Evolutionary conservation across 2,113 vertebrate genomes (phyloP), one percentile per base, ranked within the genome.

Genomic region (Ailurus styani): DNA sequence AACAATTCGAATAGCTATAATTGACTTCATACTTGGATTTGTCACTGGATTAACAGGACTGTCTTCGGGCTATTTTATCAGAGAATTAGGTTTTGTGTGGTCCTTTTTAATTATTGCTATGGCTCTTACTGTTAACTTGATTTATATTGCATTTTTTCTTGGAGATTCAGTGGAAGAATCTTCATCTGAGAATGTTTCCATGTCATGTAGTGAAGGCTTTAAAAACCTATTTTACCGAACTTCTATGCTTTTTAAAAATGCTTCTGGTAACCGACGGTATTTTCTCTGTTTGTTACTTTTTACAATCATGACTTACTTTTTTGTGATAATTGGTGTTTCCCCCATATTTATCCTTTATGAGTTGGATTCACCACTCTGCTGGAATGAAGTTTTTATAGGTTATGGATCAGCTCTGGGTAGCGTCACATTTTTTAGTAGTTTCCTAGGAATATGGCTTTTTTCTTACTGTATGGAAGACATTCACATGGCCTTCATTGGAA

Each of bases 351-450:
- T 98, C 0, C 99, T 99, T 0, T 99, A 99, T 90, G 99, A 99
- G 96, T 98, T 99, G 83, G 99, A 99, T 15, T 97, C 99, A 40
- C 99, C 99, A 0, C 99, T 99, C 79, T 99, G 99, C 98, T 99
- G 99, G 99, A 99, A 98, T 83, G 99, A 99, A 98, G 98, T 99
- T 27, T 98, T 99, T 91, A 99, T 99, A 90, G 99, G 99, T 87
- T 99, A 99, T 5, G 99, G 99, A 52, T 98, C 99, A 6, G 99
- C 99, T 1, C 90, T 99, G 9, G 99, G 98, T 75, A 99, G 99
- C 20, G 84, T 98, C 1, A 95, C 99, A 42, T 99, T 99, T 57
- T 90, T 99, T 79, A 98, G 94, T 45, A 99, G 99, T 97, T 99
- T 99, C 96, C 50, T 99, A 8, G 99, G 99, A 82, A 98, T 99